A percentile compares a stretch with the other conserved stretches of the same genome.
Conservation (phyloP, 2,797 vertebrate species). For the Scarus forsteni region DNA sequence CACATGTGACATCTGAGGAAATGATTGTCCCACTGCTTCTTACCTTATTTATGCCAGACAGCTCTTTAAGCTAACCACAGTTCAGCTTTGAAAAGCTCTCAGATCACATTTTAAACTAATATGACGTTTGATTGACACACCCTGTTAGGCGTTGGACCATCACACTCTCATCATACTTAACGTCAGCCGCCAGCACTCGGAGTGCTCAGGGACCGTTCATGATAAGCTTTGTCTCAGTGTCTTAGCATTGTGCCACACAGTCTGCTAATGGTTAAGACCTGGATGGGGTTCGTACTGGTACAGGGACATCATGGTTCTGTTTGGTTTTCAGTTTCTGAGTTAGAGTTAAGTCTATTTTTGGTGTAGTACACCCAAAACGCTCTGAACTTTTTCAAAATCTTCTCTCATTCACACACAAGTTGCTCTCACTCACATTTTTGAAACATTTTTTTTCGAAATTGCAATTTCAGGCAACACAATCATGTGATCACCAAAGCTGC, state of each 20-base stretch:
- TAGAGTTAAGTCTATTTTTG: too few species aligned
- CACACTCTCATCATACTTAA: conserved; percentile 2
- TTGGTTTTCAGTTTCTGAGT: too few species aligned
- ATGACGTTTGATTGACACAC: conserved; percentile 2
- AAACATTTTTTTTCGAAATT: too few species aligned
- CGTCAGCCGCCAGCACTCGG: background rate
- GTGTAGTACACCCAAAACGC: too few species aligned
- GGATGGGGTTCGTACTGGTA: too few species aligned
- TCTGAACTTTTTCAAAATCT: too few species aligned
- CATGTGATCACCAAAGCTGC: too few species aligned
- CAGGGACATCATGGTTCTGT: too few species aligned
- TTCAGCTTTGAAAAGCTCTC: background rate
- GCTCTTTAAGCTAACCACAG: background rate
- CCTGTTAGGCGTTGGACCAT: background rate
- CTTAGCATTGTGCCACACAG: background rate
- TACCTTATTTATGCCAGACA: background rate
- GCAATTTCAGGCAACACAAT: too few species aligned
- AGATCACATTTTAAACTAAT: conserved; percentile 5
- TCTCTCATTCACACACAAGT: too few species aligned
- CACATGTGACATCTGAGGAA: background rate
- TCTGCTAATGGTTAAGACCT: background rate
- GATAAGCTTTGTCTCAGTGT: background rate
- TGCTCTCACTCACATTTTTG: too few species aligned
- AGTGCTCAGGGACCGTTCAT: background rate
- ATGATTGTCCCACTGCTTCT: background rate